Conservation (phyloP, 2,888 invertebrate species). For the Boloria euphrosyne region DNA sequence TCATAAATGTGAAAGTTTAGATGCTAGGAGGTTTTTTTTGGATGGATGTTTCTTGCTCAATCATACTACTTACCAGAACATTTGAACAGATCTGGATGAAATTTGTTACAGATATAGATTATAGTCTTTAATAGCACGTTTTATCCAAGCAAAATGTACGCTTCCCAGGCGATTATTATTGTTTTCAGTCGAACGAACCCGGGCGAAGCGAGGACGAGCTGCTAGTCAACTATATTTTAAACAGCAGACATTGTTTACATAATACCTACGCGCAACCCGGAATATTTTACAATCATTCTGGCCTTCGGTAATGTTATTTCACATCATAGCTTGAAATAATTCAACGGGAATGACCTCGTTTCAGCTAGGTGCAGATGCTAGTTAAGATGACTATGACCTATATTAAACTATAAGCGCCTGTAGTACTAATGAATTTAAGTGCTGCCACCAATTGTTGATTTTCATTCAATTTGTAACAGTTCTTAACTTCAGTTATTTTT, state of each 20-base stretch:
- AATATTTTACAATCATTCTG: conserved; percentile 54
- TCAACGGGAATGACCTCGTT: conserved; percentile 57
- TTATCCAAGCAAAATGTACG: too few species aligned
- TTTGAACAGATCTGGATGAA: too few species aligned
- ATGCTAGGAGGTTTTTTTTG: too few species aligned
- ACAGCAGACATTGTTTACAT: conserved; percentile 29
- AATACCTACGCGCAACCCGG: conserved; percentile 7
- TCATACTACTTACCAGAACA: too few species aligned
- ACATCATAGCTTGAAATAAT: conserved; percentile 72
- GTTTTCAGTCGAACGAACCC: too few species aligned
- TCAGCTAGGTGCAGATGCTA: conserved; percentile 30
- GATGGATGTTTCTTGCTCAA: too few species aligned
- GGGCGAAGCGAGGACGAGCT: too few species aligned
- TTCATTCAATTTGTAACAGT: neutral
- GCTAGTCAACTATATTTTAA: conserved; percentile 1
- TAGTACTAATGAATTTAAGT: conserved; percentile 8
- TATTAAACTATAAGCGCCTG: conserved; percentile 12
- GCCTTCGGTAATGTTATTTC: conserved; percentile 55
- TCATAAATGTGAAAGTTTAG: too few species aligned
- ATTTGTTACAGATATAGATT: too few species aligned
- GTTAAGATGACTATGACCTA: conserved; percentile 21
- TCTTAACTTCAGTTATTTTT: too few species aligned
- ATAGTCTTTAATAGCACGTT: too few species aligned
- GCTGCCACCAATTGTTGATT: neutral
- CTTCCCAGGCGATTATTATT: too few species aligned